Base-by-base conservation (phyloP, 2,113 vertebrate genomes). In the Chloebia gouldiae region DNA sequence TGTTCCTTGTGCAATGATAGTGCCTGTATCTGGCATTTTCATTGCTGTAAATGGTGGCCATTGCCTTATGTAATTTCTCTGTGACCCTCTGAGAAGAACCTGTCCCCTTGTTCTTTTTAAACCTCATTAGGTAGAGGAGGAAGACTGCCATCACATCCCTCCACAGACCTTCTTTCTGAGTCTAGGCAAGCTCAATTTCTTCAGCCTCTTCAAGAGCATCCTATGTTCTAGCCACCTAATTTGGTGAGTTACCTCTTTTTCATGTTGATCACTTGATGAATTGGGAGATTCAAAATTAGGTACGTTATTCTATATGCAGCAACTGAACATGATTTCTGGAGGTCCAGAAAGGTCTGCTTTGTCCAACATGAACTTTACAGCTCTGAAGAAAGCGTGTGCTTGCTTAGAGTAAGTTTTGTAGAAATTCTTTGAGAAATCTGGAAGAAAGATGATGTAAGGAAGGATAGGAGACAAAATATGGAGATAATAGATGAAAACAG, bases 121-220 rank as follows among this genome's bases (percentile, higher is more conserved):
- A 2, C 1, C 9, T 10, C 12, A 5, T 42, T 53, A 82, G 5
- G 4, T 0, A 39, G 9, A 23, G 24, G 15, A 78, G 6, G 9
- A 93, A 65, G 25, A 28, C n/a, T 66, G 9, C 19, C 23, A 10
- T 39, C 12, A 27, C 13, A 49, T 44, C 5, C 4, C 15, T 47
- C 15, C 22, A 27, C 7, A 61, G 11, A 1, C 6, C 39, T 85
- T 84, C 10, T 65, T 75, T 57, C 12, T 35, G 7, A 78, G 13
- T 19, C 31, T 53, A 70, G n/a, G 35, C 20, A 90, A 68, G 44
- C 9, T 10, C 8, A 51, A 7, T 40, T 87, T 28, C 14, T 5
- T 75, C 56, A 73, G 18, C 31, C 14, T 56, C 13, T 47, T 21
- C 9, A 2, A 5, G 7, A 51, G 35, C 8, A 37, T 39, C 33